A percentile compares a stretch with the other conserved stretches of the same genome.
These are phyloP conservation scores for Penaeus monodon DNA, from an alignment of 2,888 invertebrate species.

Conservation along the genomic window DNA sequence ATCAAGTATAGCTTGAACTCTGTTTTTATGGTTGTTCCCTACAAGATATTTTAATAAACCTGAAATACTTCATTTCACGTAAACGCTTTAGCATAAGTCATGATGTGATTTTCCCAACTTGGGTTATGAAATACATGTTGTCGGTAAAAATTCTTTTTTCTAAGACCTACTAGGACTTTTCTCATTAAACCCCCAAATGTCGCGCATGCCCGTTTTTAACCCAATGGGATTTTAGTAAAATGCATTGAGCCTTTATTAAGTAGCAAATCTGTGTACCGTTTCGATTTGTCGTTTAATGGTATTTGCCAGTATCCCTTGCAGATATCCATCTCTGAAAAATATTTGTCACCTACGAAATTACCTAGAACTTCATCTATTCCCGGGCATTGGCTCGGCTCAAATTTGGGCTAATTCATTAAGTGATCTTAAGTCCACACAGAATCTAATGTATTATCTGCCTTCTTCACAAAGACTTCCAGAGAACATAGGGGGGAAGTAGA, in stretches of 20 bases:
- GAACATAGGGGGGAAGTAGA: slow-evolving; percentile 68
- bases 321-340: slow-evolving; percentile 5
- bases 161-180: too few relatives aligned
- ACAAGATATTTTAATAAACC: slow-evolving; percentile 1
- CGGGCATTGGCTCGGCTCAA: slow-evolving; percentile 6
- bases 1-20: not conserved
- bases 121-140: not conserved
- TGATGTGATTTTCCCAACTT: not conserved
- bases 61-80: not conserved
- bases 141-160: not conserved
- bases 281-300: not conserved
- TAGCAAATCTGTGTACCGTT: not conserved
- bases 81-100: not conserved
- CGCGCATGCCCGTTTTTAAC: not conserved
- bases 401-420: not conserved
- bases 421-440: slow-evolving; percentile 22
- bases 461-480: slow-evolving; percentile 69
- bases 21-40: not conserved
- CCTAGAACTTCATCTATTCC: not conserved
- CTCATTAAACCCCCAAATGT: not conserved
- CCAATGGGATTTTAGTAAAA: slow-evolving; percentile 10
- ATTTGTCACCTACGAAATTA: slow-evolving; percentile 10
- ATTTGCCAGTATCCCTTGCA: slow-evolving; percentile 14
- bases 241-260: not conserved
- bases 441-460: slow-evolving; percentile 66